Base-by-base conservation (phyloP, 1,140 invertebrate species). In the Mercenaria mercenaria region DNA sequence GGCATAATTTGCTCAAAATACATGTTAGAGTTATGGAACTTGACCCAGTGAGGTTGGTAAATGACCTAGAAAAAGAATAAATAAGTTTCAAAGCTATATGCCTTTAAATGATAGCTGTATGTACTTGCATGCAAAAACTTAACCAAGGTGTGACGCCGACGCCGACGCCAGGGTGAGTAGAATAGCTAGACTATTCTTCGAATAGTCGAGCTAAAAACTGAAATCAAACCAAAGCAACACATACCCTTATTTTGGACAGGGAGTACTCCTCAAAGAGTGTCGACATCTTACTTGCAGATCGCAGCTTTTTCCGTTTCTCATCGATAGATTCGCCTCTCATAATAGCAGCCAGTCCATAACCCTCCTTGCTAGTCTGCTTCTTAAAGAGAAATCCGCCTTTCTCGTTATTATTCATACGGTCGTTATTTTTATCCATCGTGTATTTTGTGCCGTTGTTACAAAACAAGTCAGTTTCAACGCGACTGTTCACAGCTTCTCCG, bases 181-280 rank as follows among this genome's bases (percentile, higher is more conserved):
- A n/a, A n/a, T n/a, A n/a, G n/a, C n/a, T n/a, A n/a, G n/a, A n/a
- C n/a, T n/a, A n/a, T n/a, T n/a, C n/a, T n/a, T n/a, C n/a, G n/a
- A n/a, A n/a, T n/a, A n/a, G n/a, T n/a, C n/a, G n/a, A n/a, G n/a
- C n/a, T n/a, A n/a, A n/a, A n/a, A n/a, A n/a, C n/a, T n/a, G n/a
- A n/a, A n/a, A n/a, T n/a, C n/a, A n/a, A n/a, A n/a, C n/a, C n/a
- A n/a, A n/a, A n/a, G n/a, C n/a, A n/a, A n/a, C n/a, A 80, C 77
- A 67, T 80, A 88, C 86, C 77, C 74, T 80, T 64, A 88, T 88
- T 88, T 88, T 88, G 10, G 86, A 88, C 26, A 88, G 50, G 32
- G 86, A 88, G 59, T 79, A 88, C 50, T 88, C 86, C 37, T 88
- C 86, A 80, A 88, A 88, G 32, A 88, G 34, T 8, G 72, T 61